These are phyloP conservation scores for Brachionus koreanus DNA, from an alignment of 1,140 invertebrate genomes.

Conservation along the genomic window DNA sequence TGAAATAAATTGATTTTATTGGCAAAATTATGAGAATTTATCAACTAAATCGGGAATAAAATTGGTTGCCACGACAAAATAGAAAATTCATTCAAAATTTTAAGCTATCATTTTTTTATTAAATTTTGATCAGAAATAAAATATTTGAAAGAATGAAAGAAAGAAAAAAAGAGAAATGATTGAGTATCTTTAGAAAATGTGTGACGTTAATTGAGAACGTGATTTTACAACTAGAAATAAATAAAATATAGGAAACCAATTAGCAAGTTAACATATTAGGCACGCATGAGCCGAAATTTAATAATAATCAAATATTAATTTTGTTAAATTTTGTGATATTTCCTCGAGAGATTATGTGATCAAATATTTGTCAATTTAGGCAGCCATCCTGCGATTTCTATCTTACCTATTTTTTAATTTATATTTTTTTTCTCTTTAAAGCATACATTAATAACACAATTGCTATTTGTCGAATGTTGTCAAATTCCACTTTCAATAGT, in stretches of 20 bases:
- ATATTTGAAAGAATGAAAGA: background rate
- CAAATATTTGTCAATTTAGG: background rate
- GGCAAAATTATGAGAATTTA: background rate
- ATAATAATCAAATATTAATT: background rate
- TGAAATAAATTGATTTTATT: background rate
- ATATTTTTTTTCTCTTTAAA: background rate
- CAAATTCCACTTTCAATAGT: background rate
- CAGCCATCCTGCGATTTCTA: background rate
- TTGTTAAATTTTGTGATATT: background rate
- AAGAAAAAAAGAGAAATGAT: too few relatives aligned
- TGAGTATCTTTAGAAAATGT: background rate
- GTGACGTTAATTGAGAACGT: background rate
- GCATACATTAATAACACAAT: background rate
- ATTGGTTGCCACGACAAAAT: background rate
- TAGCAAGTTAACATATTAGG: background rate
- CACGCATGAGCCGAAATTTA: background rate
- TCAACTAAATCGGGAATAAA: background rate
- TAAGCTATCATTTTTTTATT: background rate
- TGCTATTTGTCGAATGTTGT: background rate
- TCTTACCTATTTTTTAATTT: background rate
- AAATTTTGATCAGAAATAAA: background rate
- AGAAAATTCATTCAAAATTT: background rate
- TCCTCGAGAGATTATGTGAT: constrained; percentile 5
- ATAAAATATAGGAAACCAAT: background rate
- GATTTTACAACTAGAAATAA: background rate